These are phyloP conservation scores for Osmerus eperlanus DNA, from an alignment of 2,113 vertebrate genomes.

Conservation along the genomic window DNA sequence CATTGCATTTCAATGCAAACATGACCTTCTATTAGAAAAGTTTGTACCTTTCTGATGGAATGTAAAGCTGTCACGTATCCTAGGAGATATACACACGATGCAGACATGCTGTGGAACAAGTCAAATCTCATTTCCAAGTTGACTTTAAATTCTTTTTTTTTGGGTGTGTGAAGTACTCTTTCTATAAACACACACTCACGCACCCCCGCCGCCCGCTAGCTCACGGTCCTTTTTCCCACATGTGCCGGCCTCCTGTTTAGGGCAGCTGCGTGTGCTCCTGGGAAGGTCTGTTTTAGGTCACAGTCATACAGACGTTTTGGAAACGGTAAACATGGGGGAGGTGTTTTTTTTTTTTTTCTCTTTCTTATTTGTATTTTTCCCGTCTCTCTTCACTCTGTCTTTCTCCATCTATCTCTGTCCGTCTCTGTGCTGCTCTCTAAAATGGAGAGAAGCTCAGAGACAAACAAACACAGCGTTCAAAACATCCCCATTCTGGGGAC, in stretches of 20 bases:
- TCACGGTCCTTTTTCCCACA: too few relatives aligned
- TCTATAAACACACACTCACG: too few relatives aligned
- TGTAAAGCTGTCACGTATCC: slow-evolving; percentile 1
- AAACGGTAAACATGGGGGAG: neutral
- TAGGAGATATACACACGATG: slow-evolving; percentile 38
- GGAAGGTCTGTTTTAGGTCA: slow-evolving; percentile 5
- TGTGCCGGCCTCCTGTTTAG: too few relatives aligned
- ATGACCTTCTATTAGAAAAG: slow-evolving; percentile 27
- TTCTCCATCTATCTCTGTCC: neutral
- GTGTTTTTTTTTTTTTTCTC: too few relatives aligned
- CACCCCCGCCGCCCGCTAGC: too few relatives aligned
- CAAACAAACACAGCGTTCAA: slow-evolving; percentile 9
- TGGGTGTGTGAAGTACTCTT: too few relatives aligned
- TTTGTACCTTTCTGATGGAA: slow-evolving; percentile 19
- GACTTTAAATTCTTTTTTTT: slow-evolving; percentile 21
- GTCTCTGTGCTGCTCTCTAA: neutral
- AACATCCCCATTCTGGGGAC: slow-evolving; percentile 17
- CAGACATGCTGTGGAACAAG: slow-evolving; percentile 20
- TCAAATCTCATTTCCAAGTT: slow-evolving; percentile 57
- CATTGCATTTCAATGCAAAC: neutral
- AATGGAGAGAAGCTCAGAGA: slow-evolving; percentile 1
- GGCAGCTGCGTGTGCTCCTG: neutral
- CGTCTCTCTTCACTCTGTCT: neutral
- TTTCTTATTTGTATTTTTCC: neutral
- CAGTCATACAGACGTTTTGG: neutral